Evolutionary conservation across 1,140 invertebrate species (phyloP).

Genomic region (Polypedilum vanderplanki): DNA sequence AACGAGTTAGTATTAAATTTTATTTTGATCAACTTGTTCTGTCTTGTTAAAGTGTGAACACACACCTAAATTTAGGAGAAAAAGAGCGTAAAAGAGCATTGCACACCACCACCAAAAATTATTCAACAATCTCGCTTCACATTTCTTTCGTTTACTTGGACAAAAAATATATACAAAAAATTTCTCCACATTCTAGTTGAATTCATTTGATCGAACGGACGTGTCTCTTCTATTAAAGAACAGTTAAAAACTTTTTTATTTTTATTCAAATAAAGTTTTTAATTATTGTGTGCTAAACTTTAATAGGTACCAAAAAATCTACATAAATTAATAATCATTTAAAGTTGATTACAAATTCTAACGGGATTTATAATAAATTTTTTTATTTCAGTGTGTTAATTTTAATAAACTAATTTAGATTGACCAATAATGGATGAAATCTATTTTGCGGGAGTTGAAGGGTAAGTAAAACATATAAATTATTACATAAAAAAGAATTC

Average conservation of each 20-base stretch:
- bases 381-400: too few relatives aligned
- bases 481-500: background rate
- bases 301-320: too few relatives aligned
- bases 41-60: background rate
- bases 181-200: constrained; percentile 16
- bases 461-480: background rate
- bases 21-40: constrained; percentile 3
- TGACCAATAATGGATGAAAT: background rate
- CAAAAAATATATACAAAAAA: background rate
- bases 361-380: too few relatives aligned
- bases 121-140: background rate
- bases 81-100: background rate
- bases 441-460: constrained; percentile 25
- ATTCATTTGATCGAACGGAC: background rate
- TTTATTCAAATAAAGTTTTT: background rate
- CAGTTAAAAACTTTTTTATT: background rate
- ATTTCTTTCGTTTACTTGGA: background rate
- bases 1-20: background rate
- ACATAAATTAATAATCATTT: too few relatives aligned
- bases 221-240: background rate
- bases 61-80: too few relatives aligned
- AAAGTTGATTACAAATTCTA: too few relatives aligned
- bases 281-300: too few relatives aligned
- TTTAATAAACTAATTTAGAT: too few relatives aligned
- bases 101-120: background rate